phyloP scores from a whole-genome alignment of 2,888 invertebrate species.

The Rhingia rostrata region DNA sequence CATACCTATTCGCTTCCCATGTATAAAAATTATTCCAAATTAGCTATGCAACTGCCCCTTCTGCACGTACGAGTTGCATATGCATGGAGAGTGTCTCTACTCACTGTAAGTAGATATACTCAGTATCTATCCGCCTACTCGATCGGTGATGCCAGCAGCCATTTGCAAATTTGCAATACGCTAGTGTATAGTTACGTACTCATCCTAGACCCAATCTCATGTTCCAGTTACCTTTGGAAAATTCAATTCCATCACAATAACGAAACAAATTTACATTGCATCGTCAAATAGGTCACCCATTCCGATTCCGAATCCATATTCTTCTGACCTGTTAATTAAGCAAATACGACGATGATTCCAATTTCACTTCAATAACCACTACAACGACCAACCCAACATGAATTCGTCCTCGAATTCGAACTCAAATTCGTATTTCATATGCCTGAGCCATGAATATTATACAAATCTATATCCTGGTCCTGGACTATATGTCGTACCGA shows the following conservation, averaged over 20 bases:
- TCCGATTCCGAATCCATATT: conserved; percentile 41
- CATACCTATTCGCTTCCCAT: too few relatives aligned
- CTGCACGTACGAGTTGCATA: too few relatives aligned
- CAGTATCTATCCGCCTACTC: too few relatives aligned
- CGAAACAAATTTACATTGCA: conserved; percentile 68
- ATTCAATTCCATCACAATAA: conserved; percentile 56
- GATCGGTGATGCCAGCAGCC: too few relatives aligned
- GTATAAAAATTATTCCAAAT: too few relatives aligned
- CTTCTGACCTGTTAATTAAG: conserved; percentile 47
- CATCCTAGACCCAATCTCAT: not conserved
- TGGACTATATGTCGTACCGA: conserved; percentile 33
- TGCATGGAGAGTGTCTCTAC: too few relatives aligned
- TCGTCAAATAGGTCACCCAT: conserved; percentile 64
- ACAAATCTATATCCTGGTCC: conserved; percentile 53
- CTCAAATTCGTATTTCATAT: conserved; percentile 7
- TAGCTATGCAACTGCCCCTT: too few relatives aligned
- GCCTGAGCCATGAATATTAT: conserved; percentile 59
- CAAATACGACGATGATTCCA: conserved; percentile 58
- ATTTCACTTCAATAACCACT: conserved; percentile 55
- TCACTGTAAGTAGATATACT: too few relatives aligned
- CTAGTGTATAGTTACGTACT: too few relatives aligned
- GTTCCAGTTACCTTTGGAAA: conserved; percentile 25
- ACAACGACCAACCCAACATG: not conserved
- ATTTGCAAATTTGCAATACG: too few relatives aligned
- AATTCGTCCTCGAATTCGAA: not conserved